A percentile compares a stretch with the other conserved stretches of the same genome.
Conservation (phyloP, 2,797 vertebrate genomes). For the Leuciscus waleckii region DNA sequence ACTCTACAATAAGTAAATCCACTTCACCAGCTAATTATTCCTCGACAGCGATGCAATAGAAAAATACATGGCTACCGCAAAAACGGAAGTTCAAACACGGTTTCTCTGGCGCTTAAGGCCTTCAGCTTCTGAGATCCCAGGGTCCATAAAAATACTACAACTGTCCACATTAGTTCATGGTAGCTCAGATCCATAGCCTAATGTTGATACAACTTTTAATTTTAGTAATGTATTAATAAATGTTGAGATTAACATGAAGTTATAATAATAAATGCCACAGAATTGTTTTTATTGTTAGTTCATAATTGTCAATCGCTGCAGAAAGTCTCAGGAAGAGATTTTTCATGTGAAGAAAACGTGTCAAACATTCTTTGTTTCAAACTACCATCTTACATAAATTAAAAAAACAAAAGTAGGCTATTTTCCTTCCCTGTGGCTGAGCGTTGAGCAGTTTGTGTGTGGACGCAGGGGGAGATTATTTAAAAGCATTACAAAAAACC, state of each 20-base stretch:
- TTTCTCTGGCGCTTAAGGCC: no score
- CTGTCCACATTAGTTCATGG: neutral
- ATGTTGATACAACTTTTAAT: neutral
- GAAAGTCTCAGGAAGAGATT: neutral
- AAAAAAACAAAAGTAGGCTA: neutral
- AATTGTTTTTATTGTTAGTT: neutral
- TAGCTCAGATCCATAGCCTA: neutral
- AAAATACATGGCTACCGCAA: neutral
- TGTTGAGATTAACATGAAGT: neutral
- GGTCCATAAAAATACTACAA: neutral
- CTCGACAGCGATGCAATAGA: neutral
- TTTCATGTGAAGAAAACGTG: neutral
- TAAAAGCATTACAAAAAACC: conserved; percentile 29
- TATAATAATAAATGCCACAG: neutral
- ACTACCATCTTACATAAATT: conserved; percentile 1
- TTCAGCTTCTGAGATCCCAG: no score
- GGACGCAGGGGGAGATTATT: conserved; percentile 18
- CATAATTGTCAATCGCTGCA: neutral
- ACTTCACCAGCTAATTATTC: neutral
- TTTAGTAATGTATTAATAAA: neutral
- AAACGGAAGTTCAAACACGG: neutral
- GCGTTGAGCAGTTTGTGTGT: neutral
- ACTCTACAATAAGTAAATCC: neutral
- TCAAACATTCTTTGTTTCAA: conserved; percentile 17
- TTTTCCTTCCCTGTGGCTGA: conserved; percentile 21